phyloP scores from a whole-genome alignment of 2,113 vertebrate genomes.

The Erinaceus europaeus region DNA sequence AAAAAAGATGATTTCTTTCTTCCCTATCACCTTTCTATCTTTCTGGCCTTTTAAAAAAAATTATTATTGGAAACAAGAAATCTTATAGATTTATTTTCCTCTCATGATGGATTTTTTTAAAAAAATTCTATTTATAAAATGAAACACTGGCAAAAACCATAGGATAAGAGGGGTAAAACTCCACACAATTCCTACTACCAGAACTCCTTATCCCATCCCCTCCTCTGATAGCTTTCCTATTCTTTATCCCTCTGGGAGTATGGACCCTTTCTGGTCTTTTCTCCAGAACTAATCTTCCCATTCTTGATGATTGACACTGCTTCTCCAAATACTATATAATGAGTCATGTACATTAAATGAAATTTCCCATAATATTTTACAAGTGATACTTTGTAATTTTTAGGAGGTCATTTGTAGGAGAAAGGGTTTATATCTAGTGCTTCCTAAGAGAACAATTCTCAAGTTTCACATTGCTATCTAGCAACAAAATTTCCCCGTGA shows the following conservation, averaged over 20 bases:
- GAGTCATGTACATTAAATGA: constrained; percentile 4
- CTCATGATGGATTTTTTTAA: too few relatives aligned
- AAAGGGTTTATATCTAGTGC: neutral
- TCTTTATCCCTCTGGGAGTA: neutral
- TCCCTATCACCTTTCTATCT: too few relatives aligned
- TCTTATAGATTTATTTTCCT: too few relatives aligned
- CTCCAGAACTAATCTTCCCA: neutral
- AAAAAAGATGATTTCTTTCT: too few relatives aligned
- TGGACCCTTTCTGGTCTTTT: neutral
- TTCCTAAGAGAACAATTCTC: neutral
- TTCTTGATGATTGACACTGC: neutral
- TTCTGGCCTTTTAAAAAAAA: too few relatives aligned
- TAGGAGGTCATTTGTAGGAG: neutral
- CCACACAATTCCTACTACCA: too few relatives aligned
- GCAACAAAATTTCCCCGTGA: neutral
- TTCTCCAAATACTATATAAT: neutral
- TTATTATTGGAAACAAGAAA: too few relatives aligned
- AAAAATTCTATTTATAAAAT: too few relatives aligned
- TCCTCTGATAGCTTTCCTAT: too few relatives aligned
- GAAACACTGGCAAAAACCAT: neutral
- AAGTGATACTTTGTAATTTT: neutral
- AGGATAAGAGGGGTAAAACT: too few relatives aligned
- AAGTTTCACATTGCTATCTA: neutral
- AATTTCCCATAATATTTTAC: neutral
- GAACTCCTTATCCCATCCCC: neutral